These are phyloP conservation scores for Rhinogobio ventralis DNA, from an alignment of 2,797 vertebrate genomes.

Conservation along the genomic window DNA sequence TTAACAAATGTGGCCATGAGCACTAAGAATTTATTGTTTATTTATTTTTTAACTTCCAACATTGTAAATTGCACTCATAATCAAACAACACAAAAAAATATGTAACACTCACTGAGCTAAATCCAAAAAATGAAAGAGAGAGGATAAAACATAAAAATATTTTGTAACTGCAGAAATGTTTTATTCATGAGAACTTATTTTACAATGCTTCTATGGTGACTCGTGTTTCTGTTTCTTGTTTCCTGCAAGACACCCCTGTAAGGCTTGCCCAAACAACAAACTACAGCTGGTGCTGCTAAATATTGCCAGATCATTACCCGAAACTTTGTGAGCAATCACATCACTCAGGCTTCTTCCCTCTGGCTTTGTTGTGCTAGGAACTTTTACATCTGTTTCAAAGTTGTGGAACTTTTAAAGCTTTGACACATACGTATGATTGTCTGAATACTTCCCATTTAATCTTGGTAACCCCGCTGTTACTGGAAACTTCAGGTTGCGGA, in stretches of 20 bases:
- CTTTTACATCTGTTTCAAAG: conserved; percentile 20
- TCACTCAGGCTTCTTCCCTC: not conserved
- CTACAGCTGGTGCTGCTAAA: conserved; percentile 25
- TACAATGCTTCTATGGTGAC: not conserved
- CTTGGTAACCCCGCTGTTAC: not conserved
- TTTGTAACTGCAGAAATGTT: not conserved
- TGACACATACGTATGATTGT: not conserved
- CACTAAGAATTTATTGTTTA: not conserved
- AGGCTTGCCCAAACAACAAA: conserved; percentile 26
- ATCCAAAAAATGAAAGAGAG: not conserved
- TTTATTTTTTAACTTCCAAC: not conserved
- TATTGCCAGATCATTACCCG: conserved; percentile 10
- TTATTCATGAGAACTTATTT: not conserved
- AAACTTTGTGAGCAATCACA: not conserved
- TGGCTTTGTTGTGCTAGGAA: conserved; percentile 20
- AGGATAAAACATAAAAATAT: not conserved
- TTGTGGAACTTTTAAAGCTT: not conserved
- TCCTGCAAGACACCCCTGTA: not conserved
- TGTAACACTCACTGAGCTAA: not conserved
- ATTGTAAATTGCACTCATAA: conserved; percentile 11
- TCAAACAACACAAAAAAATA: not conserved
- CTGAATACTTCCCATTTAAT: not conserved
- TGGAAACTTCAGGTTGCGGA: not conserved
- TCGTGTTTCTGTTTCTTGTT: conserved; percentile 17
- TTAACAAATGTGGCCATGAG: not conserved